Base-by-base conservation (phyloP, 37 sponge, comb jelly and placozoan genomes). In the Oopsacas minuta region DNA sequence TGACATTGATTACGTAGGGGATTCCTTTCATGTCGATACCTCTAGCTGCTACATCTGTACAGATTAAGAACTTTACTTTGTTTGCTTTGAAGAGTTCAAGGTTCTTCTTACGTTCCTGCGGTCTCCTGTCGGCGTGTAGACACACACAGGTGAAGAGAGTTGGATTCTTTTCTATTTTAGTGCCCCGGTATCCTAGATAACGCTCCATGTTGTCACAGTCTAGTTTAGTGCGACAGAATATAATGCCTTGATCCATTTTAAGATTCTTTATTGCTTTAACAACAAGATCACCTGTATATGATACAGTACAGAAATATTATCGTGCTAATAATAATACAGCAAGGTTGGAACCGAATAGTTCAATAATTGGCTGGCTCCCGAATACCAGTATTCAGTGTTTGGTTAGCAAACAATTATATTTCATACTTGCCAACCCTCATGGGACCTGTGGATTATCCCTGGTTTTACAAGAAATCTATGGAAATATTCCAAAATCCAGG, bases 141-240 rank as follows among this genome's bases (percentile, higher is more conserved):
- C 95, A 94, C 46, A 94, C 95, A 87, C 95, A 94, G 0, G 95
- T 89, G 85, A 88, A 92, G 39, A 38, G 52, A 85, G 37, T 20
- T 3, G 38, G 37, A 39, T 81, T 23, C 52, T 35, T 36, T 37
- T 86, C 36, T 46, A 81, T 36, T 1, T 38, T 36, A 8, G 23
- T 0, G 1, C 92, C 94, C 0, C 90, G 53, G 10, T 52, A 75
- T 37, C 75, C 35, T 0, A 97, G 89, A 85, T 91, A 92, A 0
- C 39, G 36, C 90, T 97, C 98, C 39, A 92, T 81, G 83, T 97
- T 97, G 84, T 97, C 98, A 86, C 98, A 97, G 85, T 97, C 98
- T 0, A 97, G 88, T 82, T 97, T 97, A 1, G 98, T 97, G 36
- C 98, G 88, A 52, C 98, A 97, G 89, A 97, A 97, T 1, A 97